phyloP scores from a whole-genome alignment of 2,888 invertebrate species.

The Chloroclysta siterata region DNA sequence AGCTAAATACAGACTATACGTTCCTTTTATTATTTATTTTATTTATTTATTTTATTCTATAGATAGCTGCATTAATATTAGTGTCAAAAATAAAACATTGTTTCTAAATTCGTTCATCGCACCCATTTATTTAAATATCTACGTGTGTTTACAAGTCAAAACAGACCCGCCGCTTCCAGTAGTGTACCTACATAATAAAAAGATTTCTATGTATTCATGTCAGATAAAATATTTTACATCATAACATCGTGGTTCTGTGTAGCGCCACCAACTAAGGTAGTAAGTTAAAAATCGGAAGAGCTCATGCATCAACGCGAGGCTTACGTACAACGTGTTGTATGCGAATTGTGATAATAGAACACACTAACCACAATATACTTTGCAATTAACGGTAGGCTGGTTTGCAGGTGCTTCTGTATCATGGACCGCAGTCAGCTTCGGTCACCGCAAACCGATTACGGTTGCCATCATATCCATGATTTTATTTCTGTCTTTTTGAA shows the following conservation, averaged over 20 bases:
- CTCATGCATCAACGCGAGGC: background rate
- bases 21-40: too few relatives aligned
- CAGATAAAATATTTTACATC: conserved; percentile 10
- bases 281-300: background rate
- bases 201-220: conserved; percentile 3
- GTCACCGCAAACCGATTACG: conserved; percentile 48
- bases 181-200: conserved; percentile 11
- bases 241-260: too few relatives aligned
- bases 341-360: background rate
- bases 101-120: too few relatives aligned
- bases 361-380: conserved; percentile 6
- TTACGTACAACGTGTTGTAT: background rate
- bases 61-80: too few relatives aligned
- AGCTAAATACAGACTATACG: too few relatives aligned
- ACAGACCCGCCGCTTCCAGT: conserved; percentile 4
- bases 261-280: too few relatives aligned
- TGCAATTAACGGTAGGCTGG: conserved; percentile 9
- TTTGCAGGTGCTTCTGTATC: conserved; percentile 34
- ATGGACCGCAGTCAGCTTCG: conserved; percentile 42
- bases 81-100: too few relatives aligned
- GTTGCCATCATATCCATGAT: conserved; percentile 49
- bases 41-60: too few relatives aligned
- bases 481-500: conserved; percentile 31
- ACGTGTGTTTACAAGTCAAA: conserved; percentile 14
- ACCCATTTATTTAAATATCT: too few relatives aligned